phyloP scores from a whole-genome alignment of 2,888 invertebrate species.

The Polyommatus iphigenia region DNA sequence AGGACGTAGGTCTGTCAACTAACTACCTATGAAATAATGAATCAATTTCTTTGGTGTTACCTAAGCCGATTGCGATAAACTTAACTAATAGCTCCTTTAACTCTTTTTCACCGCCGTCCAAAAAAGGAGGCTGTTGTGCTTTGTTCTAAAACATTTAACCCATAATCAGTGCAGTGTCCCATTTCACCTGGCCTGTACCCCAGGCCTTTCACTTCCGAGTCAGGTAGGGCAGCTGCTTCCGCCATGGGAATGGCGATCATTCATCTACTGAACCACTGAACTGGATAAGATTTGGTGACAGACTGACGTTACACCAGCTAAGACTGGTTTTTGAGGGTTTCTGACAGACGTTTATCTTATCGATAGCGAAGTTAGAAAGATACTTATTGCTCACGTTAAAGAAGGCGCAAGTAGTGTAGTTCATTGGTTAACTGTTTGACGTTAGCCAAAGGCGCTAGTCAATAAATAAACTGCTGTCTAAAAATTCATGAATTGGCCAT shows the following conservation, averaged over 20 bases:
- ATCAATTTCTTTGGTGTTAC: too few relatives aligned
- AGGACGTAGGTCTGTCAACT: too few relatives aligned
- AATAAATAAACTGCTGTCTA: too few relatives aligned
- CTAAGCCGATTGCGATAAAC: too few relatives aligned
- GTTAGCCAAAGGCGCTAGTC: too few relatives aligned
- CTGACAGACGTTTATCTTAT: not conserved
- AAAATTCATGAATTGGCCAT: too few relatives aligned
- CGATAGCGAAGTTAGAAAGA: too few relatives aligned
- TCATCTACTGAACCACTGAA: not conserved
- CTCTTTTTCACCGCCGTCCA: not conserved
- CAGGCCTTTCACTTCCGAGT: conserved; percentile 21
- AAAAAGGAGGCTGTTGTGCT: not conserved
- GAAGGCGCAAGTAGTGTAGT: too few relatives aligned
- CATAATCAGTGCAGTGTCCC: not conserved
- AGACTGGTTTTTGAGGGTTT: too few relatives aligned
- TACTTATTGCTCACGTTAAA: too few relatives aligned
- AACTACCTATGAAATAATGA: too few relatives aligned
- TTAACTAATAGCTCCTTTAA: not conserved
- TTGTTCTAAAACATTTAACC: conserved; percentile 2
- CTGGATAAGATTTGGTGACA: not conserved
- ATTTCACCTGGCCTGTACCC: conserved; percentile 14
- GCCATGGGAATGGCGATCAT: conserved; percentile 1
- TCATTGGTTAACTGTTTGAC: too few relatives aligned
- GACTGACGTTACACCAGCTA: not conserved
- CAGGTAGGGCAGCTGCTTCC: conserved; percentile 16